Base-by-base conservation (phyloP, 2,797 vertebrate species). In the Catamblyrhynchus diadema region DNA sequence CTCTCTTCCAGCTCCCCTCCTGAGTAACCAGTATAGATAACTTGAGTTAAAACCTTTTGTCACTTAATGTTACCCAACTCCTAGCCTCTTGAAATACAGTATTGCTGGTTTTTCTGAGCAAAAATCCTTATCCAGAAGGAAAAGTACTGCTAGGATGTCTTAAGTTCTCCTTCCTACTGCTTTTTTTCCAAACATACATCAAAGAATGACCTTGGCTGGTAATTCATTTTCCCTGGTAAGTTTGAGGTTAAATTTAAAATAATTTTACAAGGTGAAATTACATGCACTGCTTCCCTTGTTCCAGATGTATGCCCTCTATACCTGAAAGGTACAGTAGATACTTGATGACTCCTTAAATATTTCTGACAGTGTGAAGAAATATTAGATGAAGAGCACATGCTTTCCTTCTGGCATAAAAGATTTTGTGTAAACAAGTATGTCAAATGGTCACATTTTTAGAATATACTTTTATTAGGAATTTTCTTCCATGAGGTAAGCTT, bases 231-330 rank as follows among this genome's bases (percentile, higher is more conserved):
- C 75, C 23, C 80, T 81, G 82, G 70, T 14, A 86, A 88, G 48
- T 86, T 51, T 64, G 77, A 79, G 67, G 84, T 93, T 93, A 91
- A 93, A 91, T 83, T 72, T 78, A 41, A 91, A 94, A 59, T 88
- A 75, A 88, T 83, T 95, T 96, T 88, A 88, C 87, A 84, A 93
- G 82, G 80, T 94, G 86, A 94, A 94, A 95, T 96, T 86, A 86
- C 80, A 91, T 84, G 94, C 89, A 71, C 80, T 67, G 89, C 73
- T 96, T 94, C 87, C 64, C 65, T 81, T 96, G 93, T 93, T 96
- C 95, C 93, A 96, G 95, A 86, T 94, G 94, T n/a, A 44, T 94
- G 95, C 89, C 86, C 90, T 93, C 85, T 71, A 4, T 86, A 94
- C 80, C 87, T 88, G 87, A 90, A 86, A 94, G 73, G 45, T 94